Base-by-base conservation (phyloP, 2,797 vertebrate species). In the Leptodactylus fallax region DNA sequence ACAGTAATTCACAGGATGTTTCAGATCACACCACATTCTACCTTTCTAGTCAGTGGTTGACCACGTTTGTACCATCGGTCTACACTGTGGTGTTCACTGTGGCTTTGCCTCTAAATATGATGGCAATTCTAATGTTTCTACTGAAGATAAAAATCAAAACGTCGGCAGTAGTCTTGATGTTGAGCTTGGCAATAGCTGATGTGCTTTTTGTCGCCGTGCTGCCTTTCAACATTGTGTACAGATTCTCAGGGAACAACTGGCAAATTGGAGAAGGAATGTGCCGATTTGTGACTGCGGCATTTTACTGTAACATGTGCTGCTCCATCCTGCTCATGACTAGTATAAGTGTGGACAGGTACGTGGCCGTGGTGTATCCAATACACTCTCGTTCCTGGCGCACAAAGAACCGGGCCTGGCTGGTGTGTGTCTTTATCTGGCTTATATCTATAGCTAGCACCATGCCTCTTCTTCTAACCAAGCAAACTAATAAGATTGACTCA, bases 271-370 rank as follows among this genome's bases (percentile, higher is more conserved):
- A 96, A 0, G 92, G 87, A 0, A 85, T 97, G 93, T 99, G 98
- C 90, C 94, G 96, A 79, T 94, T 99, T 0, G 82, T 97, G 88
- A 96, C 96, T 0, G 96, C 94, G 0, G 97, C 97, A 0, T 99
- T 98, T 90, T 99, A 98, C 27, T 95, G 93, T n/a, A 99, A 99
- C 94, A 99, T 99, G 97, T 99, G 98, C 89, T 97, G 97, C 89
- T 99, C 98, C 23, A 85, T 97, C 84, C 84, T 95, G 92, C 97
- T 99, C 72, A 97, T 98, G 90, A 93, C 96, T 0, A 96, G 95
- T 67, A 98, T 99, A 0, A 98, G 97, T 53, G 92, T 97, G 0
- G 97, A 99, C 91, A 96, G 97, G 0, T 98, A 97, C 93, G 92
- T 96, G 91, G 97, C 95, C 0, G 95, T 99, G 79, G 96, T 96